Conservation (phyloP, 64 coral and sea anemone species). For the Cladopsammia gracilis region DNA sequence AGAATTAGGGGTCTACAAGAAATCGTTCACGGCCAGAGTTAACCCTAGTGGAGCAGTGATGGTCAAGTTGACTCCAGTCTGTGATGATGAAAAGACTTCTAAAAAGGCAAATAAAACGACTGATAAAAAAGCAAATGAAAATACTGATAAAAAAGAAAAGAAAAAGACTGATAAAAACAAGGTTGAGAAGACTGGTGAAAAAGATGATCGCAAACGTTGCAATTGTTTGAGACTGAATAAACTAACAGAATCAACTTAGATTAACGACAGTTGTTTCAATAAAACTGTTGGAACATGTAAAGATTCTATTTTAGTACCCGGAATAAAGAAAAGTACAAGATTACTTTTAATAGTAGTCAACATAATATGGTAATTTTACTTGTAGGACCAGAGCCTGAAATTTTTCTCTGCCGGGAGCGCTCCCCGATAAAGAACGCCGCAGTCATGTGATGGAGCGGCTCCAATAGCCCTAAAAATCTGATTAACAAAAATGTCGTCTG, state of each 20-base stretch:
- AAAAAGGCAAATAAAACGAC: not conserved
- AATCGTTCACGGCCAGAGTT: conserved; percentile 73
- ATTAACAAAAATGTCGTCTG: no score
- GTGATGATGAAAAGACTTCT: not conserved
- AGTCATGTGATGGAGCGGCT: no score
- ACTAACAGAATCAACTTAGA: not conserved
- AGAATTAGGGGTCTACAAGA: conserved; percentile 57
- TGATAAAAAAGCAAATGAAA: not conserved
- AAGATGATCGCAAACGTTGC: not conserved
- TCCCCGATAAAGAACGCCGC: no score
- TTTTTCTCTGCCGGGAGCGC: no score
- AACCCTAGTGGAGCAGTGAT: conserved; percentile 91
- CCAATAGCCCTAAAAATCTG: no score
- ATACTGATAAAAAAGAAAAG: not conserved
- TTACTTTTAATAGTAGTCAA: no score
- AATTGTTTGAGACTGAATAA: not conserved
- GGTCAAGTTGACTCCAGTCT: conserved; percentile 65
- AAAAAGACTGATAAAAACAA: not conserved
- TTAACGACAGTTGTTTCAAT: not conserved
- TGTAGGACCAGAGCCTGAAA: no score
- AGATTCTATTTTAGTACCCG: no score
- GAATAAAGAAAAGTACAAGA: no score
- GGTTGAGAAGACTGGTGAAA: not conserved
- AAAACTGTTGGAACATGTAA: no score
- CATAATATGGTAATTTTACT: no score